phyloP scores from a whole-genome alignment of 2,888 invertebrate species.

The Balanococcus diminutus region DNA sequence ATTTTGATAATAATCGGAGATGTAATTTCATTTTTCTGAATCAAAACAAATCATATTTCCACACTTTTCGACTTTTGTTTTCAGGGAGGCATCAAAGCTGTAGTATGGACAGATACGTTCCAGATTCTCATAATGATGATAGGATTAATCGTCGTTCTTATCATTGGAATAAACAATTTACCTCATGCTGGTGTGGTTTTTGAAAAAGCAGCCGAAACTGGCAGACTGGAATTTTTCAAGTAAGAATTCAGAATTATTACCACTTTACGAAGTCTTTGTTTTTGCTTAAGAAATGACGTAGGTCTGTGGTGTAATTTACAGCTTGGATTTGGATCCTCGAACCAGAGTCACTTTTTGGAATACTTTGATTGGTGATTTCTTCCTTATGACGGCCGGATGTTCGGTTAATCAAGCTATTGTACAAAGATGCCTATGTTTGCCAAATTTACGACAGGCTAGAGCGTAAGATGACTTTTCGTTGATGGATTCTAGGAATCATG shows the following conservation, averaged over 20 bases:
- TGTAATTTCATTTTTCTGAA: not conserved
- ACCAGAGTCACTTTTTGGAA: conserved; percentile 83
- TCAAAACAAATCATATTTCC: not conserved
- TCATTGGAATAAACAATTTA: conserved; percentile 70
- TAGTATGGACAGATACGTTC: conserved; percentile 80
- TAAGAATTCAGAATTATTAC: conserved; percentile 61
- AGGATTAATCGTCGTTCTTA: conserved; percentile 70
- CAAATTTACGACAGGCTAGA: conserved; percentile 73
- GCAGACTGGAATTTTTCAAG: conserved; percentile 76
- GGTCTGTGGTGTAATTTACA: too few species aligned
- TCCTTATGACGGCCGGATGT: conserved; percentile 80
- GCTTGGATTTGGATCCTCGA: conserved; percentile 78
- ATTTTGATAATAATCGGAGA: too few species aligned
- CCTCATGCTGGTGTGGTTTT: conserved; percentile 71
- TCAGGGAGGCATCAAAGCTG: conserved; percentile 79
- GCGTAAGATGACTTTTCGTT: conserved; percentile 68
- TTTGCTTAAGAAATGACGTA: not conserved
- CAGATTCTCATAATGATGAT: conserved; percentile 77
- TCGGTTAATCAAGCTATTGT: conserved; percentile 90
- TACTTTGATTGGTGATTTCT: conserved; percentile 72
- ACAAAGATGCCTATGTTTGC: conserved; percentile 80
- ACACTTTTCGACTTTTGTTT: too few species aligned
- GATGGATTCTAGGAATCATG: not conserved
- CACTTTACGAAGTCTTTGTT: conserved; percentile 4
- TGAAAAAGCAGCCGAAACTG: conserved; percentile 67